Evolutionary conservation across 2,888 invertebrate species (phyloP), one percentile per base, ranked within the genome.

Genomic region (Autographa pulchrina): DNA sequence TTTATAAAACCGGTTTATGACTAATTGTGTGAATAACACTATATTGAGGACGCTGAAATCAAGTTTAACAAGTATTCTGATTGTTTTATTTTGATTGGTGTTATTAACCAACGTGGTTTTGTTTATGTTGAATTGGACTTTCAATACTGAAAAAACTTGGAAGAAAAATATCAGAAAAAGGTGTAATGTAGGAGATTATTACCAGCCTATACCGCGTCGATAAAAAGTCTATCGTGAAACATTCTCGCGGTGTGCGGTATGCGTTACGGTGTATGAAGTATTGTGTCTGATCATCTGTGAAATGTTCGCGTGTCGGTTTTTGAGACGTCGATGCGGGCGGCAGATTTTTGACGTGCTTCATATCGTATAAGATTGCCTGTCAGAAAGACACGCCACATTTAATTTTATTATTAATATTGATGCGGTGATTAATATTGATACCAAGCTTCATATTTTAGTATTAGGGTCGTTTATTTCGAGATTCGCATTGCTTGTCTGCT

Each of bases 11-110:
- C 68, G 74, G 85, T 84, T 77, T 60, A 65, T 83, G 83, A 85
- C 64, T 83, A 81, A 86, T 77, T 76, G 68, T 78, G 74, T 77
- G 72, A 84, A 81, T 83, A 78, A 84, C 70, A 75, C 78, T 63
- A 60, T 72, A 87, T 87, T 81, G 81, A 80, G 85, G 75, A 78
- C 87, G 79, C 75, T 80, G 80, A 85, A 84, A 80, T 84, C 85
- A 66, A 81, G 85, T 84, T 82, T 72, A 76, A 77, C 85, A 65
- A 77, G 85, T 83, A 82, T 59, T 73, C 75, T 74, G 60, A 61
- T 61, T 83, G 74, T 77, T 80, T 78, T 72, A 75, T 80, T 80
- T 77, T 73, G 65, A 71, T 74, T 61, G 61, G 20, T 71, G 67
- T 75, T 54, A 62, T 72, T 75, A 75, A 68, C 68, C 72, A 72